These are phyloP conservation scores for Vanacampus margaritifer DNA, from an alignment of 2,113 vertebrate species.

Conservation along the genomic window DNA sequence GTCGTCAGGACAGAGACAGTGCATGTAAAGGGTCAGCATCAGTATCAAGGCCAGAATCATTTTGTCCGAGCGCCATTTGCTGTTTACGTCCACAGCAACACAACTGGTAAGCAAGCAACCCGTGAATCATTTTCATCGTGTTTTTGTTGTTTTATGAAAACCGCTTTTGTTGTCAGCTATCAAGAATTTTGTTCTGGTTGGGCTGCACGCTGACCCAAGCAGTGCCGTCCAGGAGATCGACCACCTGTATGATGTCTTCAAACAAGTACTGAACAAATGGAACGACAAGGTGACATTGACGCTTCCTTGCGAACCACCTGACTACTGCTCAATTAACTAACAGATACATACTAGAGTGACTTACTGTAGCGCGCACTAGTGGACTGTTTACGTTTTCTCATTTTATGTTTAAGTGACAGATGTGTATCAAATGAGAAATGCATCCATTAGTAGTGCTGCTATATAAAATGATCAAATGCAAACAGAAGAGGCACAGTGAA, in stretches of 20 bases:
- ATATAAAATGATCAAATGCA: too few relatives aligned
- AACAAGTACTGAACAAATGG: constrained; percentile 45
- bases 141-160: neutral
- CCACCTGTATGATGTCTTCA: constrained; percentile 54
- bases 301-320: neutral
- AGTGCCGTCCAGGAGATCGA: constrained; percentile 55
- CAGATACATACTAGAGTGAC: too few relatives aligned
- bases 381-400: too few relatives aligned
- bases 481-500: too few relatives aligned
- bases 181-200: constrained; percentile 41
- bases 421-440: too few relatives aligned
- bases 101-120: constrained; percentile 32
- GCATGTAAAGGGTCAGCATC: constrained; percentile 20
- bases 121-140: neutral
- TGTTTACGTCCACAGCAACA: constrained; percentile 32
- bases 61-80: constrained; percentile 52
- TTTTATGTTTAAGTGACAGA: too few relatives aligned
- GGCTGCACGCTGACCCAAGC: constrained; percentile 28
- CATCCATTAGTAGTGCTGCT: too few relatives aligned
- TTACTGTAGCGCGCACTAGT: too few relatives aligned
- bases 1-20: constrained; percentile 22
- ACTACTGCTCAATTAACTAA: neutral
- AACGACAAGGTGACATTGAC: constrained; percentile 40
- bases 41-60: constrained; percentile 11
- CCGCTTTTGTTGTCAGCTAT: constrained; percentile 19